phyloP scores from a whole-genome alignment of 2,797 vertebrate genomes.

The Hippocampus kuda region DNA sequence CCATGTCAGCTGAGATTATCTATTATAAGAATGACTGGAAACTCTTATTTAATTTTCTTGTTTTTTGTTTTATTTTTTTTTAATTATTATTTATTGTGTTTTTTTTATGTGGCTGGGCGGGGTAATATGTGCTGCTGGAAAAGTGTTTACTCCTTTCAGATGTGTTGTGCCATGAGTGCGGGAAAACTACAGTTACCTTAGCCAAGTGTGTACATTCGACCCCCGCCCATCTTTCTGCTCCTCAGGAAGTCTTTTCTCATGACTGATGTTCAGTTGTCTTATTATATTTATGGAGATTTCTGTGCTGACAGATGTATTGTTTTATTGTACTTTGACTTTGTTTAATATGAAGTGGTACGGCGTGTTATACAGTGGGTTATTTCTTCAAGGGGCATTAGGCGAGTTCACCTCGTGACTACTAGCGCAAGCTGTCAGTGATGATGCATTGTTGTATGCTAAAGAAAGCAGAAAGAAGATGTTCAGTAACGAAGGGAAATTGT shows the following conservation, averaged over 20 bases:
- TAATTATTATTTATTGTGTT: conserved; percentile 45
- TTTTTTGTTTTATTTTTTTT: not conserved
- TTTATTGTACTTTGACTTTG: conserved; percentile 56
- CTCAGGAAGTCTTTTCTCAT: conserved; percentile 57
- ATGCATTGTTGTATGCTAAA: not conserved
- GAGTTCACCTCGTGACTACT: conserved; percentile 35
- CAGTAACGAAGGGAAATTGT: conserved; percentile 37
- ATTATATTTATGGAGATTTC: conserved; percentile 67
- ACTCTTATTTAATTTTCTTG: conserved; percentile 12
- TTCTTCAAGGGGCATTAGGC: conserved; percentile 48
- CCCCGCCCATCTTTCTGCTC: conserved; percentile 54
- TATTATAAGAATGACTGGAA: conserved; percentile 27
- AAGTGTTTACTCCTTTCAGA: conserved; percentile 49
- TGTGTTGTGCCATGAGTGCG: conserved; percentile 53
- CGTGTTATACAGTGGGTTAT: conserved; percentile 37
- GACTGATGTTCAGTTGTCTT: conserved; percentile 74
- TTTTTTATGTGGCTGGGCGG: conserved; percentile 19
- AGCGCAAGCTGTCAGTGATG: not conserved
- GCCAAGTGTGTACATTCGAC: conserved; percentile 6
- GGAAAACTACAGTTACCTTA: conserved; percentile 33
- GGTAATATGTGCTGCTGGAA: conserved; percentile 27
- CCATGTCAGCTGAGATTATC: conserved; percentile 21
- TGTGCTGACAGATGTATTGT: conserved; percentile 65
- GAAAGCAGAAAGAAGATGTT: conserved; percentile 10
- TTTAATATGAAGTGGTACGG: conserved; percentile 50